Base-by-base conservation (phyloP, 2,888 invertebrate genomes). In the Caenorhabditis sinica region DNA sequence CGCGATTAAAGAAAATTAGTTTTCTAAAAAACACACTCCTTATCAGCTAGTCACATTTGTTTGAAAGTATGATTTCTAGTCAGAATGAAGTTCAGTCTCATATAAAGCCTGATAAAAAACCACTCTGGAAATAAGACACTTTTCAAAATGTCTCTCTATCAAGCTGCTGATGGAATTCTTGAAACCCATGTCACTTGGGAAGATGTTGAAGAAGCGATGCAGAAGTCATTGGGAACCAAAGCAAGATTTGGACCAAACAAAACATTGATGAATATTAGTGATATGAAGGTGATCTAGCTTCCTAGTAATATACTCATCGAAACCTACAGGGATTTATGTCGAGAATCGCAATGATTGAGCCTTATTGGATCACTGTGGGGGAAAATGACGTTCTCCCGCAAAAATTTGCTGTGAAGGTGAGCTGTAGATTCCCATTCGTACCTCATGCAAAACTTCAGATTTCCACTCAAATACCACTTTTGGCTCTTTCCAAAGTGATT, bases 131-230 rank as follows among this genome's bases (percentile, higher is more conserved):
- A 6, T 11, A 5, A 40, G 13, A 6, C 6, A 13, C 13, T 40
- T 40, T 40, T 13, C 6, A 40, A 2, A 40, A 75, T 75, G 75
- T 51, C 75, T 4, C 43, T 75, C 0, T 56, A 56, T n/a, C 40
- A 74, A 20, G 9, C 25, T 20, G 43, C 68, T n/a, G 49, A 58
- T 11, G 76, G 76, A 33, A 43, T 77, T 68, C 60, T 77, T 25
- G 76, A 68, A 11, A 77, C 76, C 4, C 68, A 77, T 49, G 68
- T 77, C 13, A 68, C 76, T 13, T 77, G 76, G 76, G 20, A 77
- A 23, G 76, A 77, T 17, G 36, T 77, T 6, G 68, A 77, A 36
- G 5, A 45, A 15, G 17, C 6, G 1, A 20, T 77, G 6, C 76
- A 60, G 58, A 60, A 49, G n/a, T 28, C 30, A 0, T 33, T 77